These are phyloP conservation scores for Coenobita brevimanus DNA, from an alignment of 1,140 invertebrate genomes.

Conservation along the genomic window DNA sequence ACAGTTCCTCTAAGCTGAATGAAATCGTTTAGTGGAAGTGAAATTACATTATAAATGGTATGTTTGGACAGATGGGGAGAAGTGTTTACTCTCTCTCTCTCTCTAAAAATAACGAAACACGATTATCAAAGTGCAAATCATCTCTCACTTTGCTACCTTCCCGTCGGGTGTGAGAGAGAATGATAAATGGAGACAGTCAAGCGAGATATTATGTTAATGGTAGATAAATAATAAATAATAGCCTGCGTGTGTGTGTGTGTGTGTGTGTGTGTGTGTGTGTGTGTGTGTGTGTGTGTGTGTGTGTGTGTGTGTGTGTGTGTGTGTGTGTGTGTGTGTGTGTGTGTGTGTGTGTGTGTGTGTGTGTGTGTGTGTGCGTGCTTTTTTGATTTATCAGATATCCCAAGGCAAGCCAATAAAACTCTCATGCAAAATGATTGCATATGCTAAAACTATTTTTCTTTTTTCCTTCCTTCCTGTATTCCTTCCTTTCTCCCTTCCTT, in stretches of 20 bases:
- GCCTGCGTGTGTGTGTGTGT: slow-evolving; percentile 13
- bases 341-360: not conserved
- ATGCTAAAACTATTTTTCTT: not conserved
- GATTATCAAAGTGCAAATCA: no score
- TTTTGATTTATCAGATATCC: not conserved
- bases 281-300: slow-evolving; percentile 1
- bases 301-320: not conserved
- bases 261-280: not conserved
- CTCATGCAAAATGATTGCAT: not conserved
- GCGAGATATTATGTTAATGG: no score
- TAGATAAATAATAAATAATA: no score
- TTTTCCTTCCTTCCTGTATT: not conserved
- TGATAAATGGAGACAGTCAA: no score
- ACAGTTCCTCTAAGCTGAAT: no score
- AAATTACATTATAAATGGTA: no score
- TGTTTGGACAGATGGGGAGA: no score
- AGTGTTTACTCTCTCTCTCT: no score
- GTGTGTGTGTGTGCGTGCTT: not conserved
- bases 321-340: not conserved
- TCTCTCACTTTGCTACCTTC: no score
- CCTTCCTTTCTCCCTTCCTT: not conserved
- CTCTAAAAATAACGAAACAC: no score
- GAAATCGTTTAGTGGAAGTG: no score
- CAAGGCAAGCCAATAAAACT: not conserved
- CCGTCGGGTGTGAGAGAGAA: no score